A percentile compares a stretch with the other conserved stretches of the same genome.
These are phyloP conservation scores for Trachemys scripta DNA, from an alignment of 2,113 vertebrate genomes.

Conservation along the genomic window DNA sequence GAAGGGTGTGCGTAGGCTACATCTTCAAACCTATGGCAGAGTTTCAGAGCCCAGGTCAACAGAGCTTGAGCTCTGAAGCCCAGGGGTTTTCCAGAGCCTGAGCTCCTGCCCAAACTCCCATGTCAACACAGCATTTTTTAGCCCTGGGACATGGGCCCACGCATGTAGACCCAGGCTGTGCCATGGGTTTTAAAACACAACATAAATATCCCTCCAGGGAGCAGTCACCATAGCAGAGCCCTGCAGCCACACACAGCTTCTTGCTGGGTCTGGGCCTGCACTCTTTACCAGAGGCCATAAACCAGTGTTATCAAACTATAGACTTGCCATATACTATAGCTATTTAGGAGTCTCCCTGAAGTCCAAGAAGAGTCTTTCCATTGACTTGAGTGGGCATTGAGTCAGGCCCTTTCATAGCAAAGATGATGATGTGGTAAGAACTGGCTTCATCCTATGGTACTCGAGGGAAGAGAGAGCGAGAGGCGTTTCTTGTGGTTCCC, in stretches of 20 bases:
- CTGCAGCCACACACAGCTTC: not conserved
- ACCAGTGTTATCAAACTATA: not conserved
- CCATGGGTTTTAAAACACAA: not conserved
- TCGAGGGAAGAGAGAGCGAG: not conserved
- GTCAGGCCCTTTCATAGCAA: not conserved
- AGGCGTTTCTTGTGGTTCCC: too few species aligned
- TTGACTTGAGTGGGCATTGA: not conserved
- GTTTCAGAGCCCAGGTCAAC: not conserved
- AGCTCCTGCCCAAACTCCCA: not conserved
- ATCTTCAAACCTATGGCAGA: not conserved
- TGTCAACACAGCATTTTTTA: not conserved
- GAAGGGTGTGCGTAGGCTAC: not conserved
- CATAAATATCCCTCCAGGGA: not conserved
- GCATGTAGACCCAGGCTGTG: not conserved
- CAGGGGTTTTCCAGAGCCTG: not conserved
- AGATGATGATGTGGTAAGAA: accelerated
- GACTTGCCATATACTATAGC: not conserved
- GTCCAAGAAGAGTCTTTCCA: not conserved
- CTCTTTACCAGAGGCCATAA: too few species aligned
- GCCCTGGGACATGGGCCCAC: too few species aligned
- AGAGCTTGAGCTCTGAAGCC: not conserved
- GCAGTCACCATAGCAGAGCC: not conserved
- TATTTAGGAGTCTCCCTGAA: not conserved
- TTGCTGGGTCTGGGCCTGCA: not conserved
- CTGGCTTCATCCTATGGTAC: accelerated